Percentiles rank a stretch among this genome's conserved stretches.
phyloP scores from a whole-genome alignment of 2,113 vertebrate genomes.

The Madoqua kirkii region DNA sequence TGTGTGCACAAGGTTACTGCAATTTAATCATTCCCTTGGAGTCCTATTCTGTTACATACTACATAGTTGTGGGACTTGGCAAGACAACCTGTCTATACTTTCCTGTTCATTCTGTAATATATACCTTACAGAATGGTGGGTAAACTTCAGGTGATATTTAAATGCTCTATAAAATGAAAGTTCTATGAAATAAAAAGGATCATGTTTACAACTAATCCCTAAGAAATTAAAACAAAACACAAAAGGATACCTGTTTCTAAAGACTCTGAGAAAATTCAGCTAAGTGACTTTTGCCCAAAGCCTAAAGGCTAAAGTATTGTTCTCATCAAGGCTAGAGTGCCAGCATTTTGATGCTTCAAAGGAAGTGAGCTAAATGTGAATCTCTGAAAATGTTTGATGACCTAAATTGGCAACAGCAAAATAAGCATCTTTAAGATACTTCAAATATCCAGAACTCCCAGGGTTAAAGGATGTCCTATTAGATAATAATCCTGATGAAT shows the following conservation, averaged over 20 bases:
- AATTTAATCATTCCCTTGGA: not conserved
- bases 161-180: not conserved
- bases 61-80: not conserved
- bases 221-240: constrained; percentile 6
- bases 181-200: not conserved
- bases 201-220: not conserved
- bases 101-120: not conserved
- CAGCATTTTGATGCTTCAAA: not conserved
- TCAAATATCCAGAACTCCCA: not conserved
- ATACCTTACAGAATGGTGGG: not conserved
- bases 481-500: not conserved
- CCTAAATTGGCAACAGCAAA: not conserved
- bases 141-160: not conserved
- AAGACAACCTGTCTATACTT: not conserved
- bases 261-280: not conserved
- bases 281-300: not conserved
- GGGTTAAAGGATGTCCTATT: not conserved
- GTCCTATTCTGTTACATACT: not conserved
- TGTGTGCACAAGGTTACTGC: not conserved
- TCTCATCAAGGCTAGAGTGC: not conserved
- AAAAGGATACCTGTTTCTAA: not conserved
- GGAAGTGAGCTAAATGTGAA: not conserved
- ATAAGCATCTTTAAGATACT: not conserved
- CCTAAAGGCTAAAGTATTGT: not conserved
- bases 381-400: not conserved